Percentiles rank a stretch among this genome's conserved stretches.
Evolutionary conservation across 2,113 vertebrate genomes (phyloP).

Genomic region (Alethe diademata): DNA sequence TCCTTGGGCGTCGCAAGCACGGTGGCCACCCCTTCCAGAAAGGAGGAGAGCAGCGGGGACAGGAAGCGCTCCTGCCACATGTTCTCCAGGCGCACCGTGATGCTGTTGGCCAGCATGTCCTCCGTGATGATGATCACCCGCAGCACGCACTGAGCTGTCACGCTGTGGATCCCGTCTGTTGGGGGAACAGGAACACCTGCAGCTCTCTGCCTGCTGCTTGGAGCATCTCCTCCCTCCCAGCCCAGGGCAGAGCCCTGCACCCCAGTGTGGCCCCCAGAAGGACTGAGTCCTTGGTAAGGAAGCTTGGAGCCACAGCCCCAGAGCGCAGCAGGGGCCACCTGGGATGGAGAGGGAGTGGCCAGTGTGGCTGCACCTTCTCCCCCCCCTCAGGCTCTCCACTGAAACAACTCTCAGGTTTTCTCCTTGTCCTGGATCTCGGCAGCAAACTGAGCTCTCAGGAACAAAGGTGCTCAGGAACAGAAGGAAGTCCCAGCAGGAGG

Average conservation of each 20-base stretch:
- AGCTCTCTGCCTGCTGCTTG: neutral
- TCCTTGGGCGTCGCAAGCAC: conserved; percentile 89
- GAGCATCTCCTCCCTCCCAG: neutral
- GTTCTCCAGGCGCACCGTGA: conserved; percentile 96
- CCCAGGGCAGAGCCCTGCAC: neutral
- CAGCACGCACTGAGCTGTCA: conserved; percentile 91
- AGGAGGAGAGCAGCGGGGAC: conserved; percentile 87
- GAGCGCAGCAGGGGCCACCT: neutral
- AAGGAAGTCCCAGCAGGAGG: conserved; percentile 33
- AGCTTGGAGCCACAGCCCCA: neutral
- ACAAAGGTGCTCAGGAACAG: conserved; percentile 9
- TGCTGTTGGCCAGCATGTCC: conserved; percentile 95
- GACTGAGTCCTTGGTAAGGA: neutral
- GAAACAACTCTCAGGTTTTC: neutral
- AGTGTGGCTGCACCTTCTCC: neutral
- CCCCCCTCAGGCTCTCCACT: neutral
- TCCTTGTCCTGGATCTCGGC: neutral
- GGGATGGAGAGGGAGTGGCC: fast-evolving
- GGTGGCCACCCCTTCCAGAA: conserved; percentile 92
- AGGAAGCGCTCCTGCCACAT: conserved; percentile 99
- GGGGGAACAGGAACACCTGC: neutral
- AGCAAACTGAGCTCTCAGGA: conserved; percentile 32
- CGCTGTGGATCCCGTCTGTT: conserved; percentile 91
- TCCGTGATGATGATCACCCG: conserved; percentile 96
- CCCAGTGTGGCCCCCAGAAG: neutral